A percentile compares a stretch with the other conserved stretches of the same genome.
Conservation (phyloP, 2,113 vertebrate species). For the Laticauda laticaudata region DNA sequence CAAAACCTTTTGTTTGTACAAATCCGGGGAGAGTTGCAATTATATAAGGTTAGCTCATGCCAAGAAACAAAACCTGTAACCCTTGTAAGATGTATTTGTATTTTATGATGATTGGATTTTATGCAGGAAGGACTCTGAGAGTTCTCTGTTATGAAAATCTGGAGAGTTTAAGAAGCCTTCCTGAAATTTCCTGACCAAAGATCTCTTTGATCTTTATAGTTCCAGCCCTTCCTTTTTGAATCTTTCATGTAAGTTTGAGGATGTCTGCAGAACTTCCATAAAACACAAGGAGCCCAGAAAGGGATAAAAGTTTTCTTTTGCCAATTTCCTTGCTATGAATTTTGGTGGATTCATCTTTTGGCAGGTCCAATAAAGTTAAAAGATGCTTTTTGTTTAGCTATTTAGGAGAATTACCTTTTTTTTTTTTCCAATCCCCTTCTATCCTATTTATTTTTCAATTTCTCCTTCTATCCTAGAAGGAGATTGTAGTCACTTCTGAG, state of each 20-base stretch:
- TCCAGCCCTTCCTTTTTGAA: conserved; percentile 38
- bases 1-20: not conserved
- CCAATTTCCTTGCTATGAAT: not conserved
- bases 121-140: conserved; percentile 54
- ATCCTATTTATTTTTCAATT: too few relatives aligned
- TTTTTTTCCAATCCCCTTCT: too few relatives aligned
- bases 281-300: not conserved
- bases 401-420: not conserved
- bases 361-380: not conserved
- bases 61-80: conserved; percentile 36
- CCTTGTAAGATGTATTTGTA: not conserved
- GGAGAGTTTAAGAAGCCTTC: conserved; percentile 72
- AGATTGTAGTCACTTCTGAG: not conserved
- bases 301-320: not conserved
- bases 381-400: not conserved
- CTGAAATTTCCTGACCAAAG: conserved; percentile 61
- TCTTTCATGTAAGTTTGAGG: conserved; percentile 5
- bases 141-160: conserved; percentile 78
- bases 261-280: conserved; percentile 9
- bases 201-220: conserved; percentile 73
- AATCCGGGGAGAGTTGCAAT: conserved; percentile 26
- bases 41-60: conserved; percentile 29
- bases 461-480: not conserved
- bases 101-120: conserved; percentile 64
- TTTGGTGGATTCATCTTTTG: not conserved